Percentiles rank a stretch among this genome's conserved stretches.
Evolutionary conservation across 2,113 vertebrate species (phyloP).

Genomic region (Perognathus longimembris): DNA sequence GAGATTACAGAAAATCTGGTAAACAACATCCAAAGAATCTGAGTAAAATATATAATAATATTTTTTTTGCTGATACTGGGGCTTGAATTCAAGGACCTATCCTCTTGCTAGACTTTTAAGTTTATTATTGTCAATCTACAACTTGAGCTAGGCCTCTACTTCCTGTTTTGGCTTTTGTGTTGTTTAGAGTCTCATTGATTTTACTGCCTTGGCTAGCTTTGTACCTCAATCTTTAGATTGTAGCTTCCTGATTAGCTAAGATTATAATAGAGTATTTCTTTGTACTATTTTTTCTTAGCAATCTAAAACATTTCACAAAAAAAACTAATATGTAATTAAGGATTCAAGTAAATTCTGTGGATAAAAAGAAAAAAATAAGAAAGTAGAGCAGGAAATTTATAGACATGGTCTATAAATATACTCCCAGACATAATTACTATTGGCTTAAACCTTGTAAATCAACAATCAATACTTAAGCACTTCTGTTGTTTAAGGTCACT

Average conservation of each 20-base stretch:
- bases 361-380: slow-evolving; percentile 57
- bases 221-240: too few relatives aligned
- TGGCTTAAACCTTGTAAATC: slow-evolving; percentile 65
- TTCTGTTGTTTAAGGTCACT: slow-evolving; percentile 62
- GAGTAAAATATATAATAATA: not conserved
- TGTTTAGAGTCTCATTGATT: too few relatives aligned
- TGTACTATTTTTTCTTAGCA: slow-evolving; percentile 36
- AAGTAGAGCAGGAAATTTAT: slow-evolving; percentile 28
- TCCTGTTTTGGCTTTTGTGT: too few relatives aligned
- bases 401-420: slow-evolving; percentile 25
- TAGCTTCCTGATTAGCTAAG: too few relatives aligned
- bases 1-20: not conserved
- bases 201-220: too few relatives aligned
- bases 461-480: slow-evolving; percentile 64
- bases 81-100: too few relatives aligned
- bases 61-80: too few relatives aligned
- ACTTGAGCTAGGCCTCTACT: too few relatives aligned
- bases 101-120: too few relatives aligned
- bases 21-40: slow-evolving; percentile 36
- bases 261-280: not conserved
- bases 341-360: slow-evolving; percentile 29
- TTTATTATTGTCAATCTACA: too few relatives aligned
- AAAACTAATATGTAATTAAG: slow-evolving; percentile 26
- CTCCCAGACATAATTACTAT: slow-evolving; percentile 55
- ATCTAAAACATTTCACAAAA: slow-evolving; percentile 50